A percentile compares a stretch with the other conserved stretches of the same genome.
These are phyloP conservation scores for Conger conger DNA, from an alignment of 2,113 vertebrate species.

Conservation along the genomic window DNA sequence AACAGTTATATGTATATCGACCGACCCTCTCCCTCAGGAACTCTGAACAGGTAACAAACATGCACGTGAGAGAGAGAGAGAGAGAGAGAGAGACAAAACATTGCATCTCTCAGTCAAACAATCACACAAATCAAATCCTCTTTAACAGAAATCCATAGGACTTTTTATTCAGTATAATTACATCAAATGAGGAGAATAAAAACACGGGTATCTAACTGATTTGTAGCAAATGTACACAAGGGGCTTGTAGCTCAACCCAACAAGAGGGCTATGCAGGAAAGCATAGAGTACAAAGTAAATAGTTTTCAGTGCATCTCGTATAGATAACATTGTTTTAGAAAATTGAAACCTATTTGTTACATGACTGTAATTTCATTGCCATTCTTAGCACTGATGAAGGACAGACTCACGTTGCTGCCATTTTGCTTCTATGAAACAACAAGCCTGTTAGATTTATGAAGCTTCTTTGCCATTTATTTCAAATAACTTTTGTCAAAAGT, in stretches of 20 bases:
- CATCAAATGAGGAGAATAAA: slow-evolving; percentile 23
- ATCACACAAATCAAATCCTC: slow-evolving; percentile 46
- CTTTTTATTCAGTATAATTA: slow-evolving; percentile 46
- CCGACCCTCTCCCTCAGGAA: background rate
- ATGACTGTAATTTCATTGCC: background rate
- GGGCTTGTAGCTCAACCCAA: background rate
- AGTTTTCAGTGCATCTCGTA: slow-evolving; percentile 67
- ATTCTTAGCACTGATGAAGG: slow-evolving; percentile 29
- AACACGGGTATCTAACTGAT: background rate
- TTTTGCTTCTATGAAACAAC: background rate
- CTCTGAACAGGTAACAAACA: background rate
- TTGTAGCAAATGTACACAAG: slow-evolving; percentile 9
- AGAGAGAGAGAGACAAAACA: background rate
- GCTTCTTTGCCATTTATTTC: background rate
- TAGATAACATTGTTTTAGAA: slow-evolving; percentile 34
- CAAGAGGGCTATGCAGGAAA: slow-evolving; percentile 39
- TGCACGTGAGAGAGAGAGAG: background rate
- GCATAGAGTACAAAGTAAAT: slow-evolving; percentile 47
- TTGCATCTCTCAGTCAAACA: background rate
- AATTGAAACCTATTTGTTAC: slow-evolving; percentile 6
- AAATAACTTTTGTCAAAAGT: background rate
- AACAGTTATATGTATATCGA: no score
- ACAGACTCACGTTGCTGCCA: background rate
- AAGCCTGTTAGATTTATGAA: background rate
- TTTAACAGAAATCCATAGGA: slow-evolving; percentile 46